Conservation (phyloP, 2,888 invertebrate genomes). For the Caenorhabditis sp. region DNA sequence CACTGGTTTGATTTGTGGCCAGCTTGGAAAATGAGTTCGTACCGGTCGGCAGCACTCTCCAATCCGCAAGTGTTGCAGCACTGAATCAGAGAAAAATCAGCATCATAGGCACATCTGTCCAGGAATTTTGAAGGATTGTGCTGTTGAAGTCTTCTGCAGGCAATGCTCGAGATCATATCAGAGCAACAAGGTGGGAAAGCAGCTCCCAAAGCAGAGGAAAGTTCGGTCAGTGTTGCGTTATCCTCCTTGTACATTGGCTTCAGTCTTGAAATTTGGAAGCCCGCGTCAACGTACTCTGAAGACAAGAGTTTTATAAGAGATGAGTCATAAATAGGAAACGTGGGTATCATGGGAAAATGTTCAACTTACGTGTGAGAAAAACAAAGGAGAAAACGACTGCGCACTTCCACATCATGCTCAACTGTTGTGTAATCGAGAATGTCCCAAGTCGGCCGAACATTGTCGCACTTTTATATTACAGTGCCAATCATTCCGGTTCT, state of each 20-base stretch:
- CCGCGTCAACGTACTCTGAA: conserved; percentile 50
- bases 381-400: conserved; percentile 31
- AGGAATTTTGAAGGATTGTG: conserved; percentile 71
- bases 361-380: conserved; percentile 42
- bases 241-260: conserved; percentile 51
- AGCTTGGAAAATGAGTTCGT: conserved; percentile 75
- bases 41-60: conserved; percentile 74
- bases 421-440: conserved; percentile 58
- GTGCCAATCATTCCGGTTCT: conserved; percentile 65
- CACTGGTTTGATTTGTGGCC: conserved; percentile 73
- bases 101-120: conserved; percentile 70
- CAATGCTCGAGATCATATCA: conserved; percentile 72
- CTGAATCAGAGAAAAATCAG: conserved; percentile 79
- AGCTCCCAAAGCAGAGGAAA: conserved; percentile 69
- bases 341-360: background rate
- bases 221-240: conserved; percentile 58
- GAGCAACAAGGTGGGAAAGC: conserved; percentile 74
- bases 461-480: conserved; percentile 66
- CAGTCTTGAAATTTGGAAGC: conserved; percentile 49
- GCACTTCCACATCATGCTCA: conserved; percentile 49
- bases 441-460: conserved; percentile 61
- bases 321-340: background rate
- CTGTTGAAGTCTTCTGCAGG: conserved; percentile 73
- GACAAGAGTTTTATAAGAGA: background rate
- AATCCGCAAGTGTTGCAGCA: conserved; percentile 79